Percentiles rank a stretch among this genome's conserved stretches.
Conservation (phyloP, 2,888 invertebrate species). For the Chrysolina haemoptera region DNA sequence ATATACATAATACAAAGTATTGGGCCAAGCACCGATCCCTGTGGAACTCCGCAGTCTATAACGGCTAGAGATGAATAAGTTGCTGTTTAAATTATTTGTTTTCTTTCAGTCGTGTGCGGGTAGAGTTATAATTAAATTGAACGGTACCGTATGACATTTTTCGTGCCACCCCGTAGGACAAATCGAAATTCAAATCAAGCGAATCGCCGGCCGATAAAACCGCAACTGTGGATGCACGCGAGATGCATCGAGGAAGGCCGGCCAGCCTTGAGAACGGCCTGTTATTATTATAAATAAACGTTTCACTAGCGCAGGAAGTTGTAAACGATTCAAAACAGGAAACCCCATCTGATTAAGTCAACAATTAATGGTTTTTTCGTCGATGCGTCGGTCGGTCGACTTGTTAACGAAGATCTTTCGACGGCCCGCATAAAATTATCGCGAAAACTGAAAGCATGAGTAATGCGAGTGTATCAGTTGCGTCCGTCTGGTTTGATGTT, state of each 20-base stretch:
- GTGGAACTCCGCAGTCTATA: too few relatives aligned
- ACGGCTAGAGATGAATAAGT: too few relatives aligned
- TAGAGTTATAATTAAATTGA: too few relatives aligned
- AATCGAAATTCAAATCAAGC: not conserved
- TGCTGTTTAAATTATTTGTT: too few relatives aligned
- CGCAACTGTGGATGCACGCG: slow-evolving; percentile 6
- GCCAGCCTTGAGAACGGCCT: slow-evolving; percentile 39
- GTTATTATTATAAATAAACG: slow-evolving; percentile 38
- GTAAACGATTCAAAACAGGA: slow-evolving; percentile 54
- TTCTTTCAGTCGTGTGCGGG: too few relatives aligned
- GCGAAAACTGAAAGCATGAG: not conserved
- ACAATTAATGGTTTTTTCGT: slow-evolving; percentile 42
- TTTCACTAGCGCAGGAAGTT: slow-evolving; percentile 50
- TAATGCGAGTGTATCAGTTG: not conserved
- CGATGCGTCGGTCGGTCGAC: slow-evolving; percentile 7
- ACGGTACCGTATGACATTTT: not conserved
- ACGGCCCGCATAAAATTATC: not conserved
- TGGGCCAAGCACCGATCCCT: too few relatives aligned
- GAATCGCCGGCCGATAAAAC: not conserved
- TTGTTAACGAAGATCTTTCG: slow-evolving; percentile 5
- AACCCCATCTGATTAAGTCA: slow-evolving; percentile 50
- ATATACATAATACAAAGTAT: too few relatives aligned
- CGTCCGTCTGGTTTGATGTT: too few relatives aligned
- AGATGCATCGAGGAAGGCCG: slow-evolving; percentile 19
- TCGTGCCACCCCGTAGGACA: not conserved